Evolutionary conservation across 2,797 vertebrate genomes (phyloP), one percentile per base, ranked within the genome.

Genomic region (Gymnoscopelus braueri): DNA sequence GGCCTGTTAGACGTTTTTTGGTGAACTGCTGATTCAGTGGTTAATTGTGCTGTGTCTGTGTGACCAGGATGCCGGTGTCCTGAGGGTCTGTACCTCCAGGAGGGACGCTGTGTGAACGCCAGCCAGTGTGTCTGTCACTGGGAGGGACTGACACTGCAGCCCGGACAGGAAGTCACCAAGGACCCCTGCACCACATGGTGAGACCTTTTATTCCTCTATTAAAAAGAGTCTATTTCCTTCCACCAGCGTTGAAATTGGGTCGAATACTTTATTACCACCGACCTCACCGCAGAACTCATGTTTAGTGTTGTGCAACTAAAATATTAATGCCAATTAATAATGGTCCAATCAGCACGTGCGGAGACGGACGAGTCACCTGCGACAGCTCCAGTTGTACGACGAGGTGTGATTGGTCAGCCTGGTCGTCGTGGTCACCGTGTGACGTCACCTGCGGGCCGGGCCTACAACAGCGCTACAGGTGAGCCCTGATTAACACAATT

Each of bases 371-470:
- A 1, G 87, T 97, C 62, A 83, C 61, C 0, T 97, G 96, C 15
- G 84, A 95, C 67, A 73, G 78, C 0, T 86, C 86, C 26, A 71
- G 14, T 58, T 97, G 96, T 58, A 77, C 85, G 0, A 57, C 75
- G 0, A n/a, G 60, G 79, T 97, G 96, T 24, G 87, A 91, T 52
- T 97, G 96, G 96, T 97, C 97, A 0, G 84, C 92, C 14, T 98
- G 96, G 97, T 95, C 96, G 0, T 92, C 94, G 0, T 97, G 97
- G 97, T 92, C 95, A 0, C 92, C 89, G 0, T 98, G 97, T 64
- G 93, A 94, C 75, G 93, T 84, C 5, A 90, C 87, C 62, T 98
- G 97, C 67, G 95, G 96, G 19, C 66, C 85, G 0, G 95, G 96
- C 39, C 60, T 94, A 14, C 94, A 94, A 78, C 92, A 95, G 32